Base-by-base conservation (phyloP, 2,113 vertebrate genomes). In the Barnardius zonarius region DNA sequence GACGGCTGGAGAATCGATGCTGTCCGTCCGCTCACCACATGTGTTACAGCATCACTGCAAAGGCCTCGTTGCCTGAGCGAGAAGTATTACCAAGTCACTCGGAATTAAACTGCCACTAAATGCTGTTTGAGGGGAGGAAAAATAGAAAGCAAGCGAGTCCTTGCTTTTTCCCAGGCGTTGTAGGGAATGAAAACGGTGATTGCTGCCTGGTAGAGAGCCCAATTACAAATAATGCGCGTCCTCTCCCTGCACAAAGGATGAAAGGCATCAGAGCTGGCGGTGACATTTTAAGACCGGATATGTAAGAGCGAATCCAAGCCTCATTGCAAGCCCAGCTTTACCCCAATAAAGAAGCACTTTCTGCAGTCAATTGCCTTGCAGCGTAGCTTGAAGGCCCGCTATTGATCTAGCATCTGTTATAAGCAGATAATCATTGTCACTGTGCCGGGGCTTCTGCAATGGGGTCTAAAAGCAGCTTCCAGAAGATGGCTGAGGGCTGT, bases 361-460 rank as follows among this genome's bases (percentile, higher is more conserved):
- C 88, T 74, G 75, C 85, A 95, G 90, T 95, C 90, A 95, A 93
- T 81, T 94, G 94, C 93, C 92, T 96, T 51, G 79, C 93, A 93
- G 88, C 62, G 13, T 94, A 64, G 92, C 96, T 97, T 92, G 83
- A 94, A 96, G 88, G 90, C 80, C 73, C 0, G 43, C 93, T 92
- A 93, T 96, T 96, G 95, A 96, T 96, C 90, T 93, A 51, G 93
- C 94, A 95, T 93, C 92, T 95, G 92, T 88, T 95, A 72, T 59
- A 86, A 86, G 92, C 92, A 94, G 90, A 92, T 95, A 93, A 95
- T 88, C 93, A 92, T 68, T 52, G 2, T 41, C 1, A 2, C 73
- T 83, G 92, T 48, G 92, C 75, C 11, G 3, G 25, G 79, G 85
- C 76, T 90, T 35, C 80, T 77, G 28, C 51, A 31, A 63, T 13